phyloP scores from a whole-genome alignment of 1,140 invertebrate genomes.

The Dendroctonus ponderosae region DNA sequence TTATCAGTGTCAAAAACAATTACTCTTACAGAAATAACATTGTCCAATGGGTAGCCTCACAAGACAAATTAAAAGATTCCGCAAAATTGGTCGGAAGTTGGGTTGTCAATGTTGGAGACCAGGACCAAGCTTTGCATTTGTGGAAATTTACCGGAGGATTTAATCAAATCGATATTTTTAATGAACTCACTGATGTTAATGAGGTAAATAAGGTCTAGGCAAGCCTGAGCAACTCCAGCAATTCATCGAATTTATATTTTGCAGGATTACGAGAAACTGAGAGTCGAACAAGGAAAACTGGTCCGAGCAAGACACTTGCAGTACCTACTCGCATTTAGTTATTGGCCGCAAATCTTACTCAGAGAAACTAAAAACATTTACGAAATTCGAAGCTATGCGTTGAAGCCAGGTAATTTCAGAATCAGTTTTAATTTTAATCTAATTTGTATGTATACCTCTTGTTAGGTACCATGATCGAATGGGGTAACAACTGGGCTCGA shows the following conservation, averaged over 20 bases:
- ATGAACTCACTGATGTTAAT: conserved; percentile 69
- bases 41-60: conserved; percentile 73
- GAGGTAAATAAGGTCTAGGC: conserved; percentile 55
- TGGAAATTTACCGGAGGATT: conserved; percentile 94
- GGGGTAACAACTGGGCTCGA: conserved; percentile 98
- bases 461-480: conserved; percentile 95
- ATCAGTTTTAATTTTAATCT: conserved; percentile 1
- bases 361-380: conserved; percentile 80
- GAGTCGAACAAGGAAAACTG: conserved; percentile 78
- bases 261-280: conserved; percentile 75
- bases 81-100: conserved; percentile 80
- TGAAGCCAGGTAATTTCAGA: conserved; percentile 74
- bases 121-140: conserved; percentile 94
- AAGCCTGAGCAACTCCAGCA: not conserved
- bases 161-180: conserved; percentile 79
- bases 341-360: conserved; percentile 80
- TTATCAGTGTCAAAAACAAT: not conserved
- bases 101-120: conserved; percentile 92
- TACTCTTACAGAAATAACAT: conserved; percentile 69
- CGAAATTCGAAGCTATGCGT: conserved; percentile 85
- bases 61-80: conserved; percentile 63
- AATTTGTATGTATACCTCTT: not conserved
- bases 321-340: conserved; percentile 88
- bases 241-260: conserved; percentile 36
- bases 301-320: conserved; percentile 88